These are phyloP conservation scores for Drosophila micromelanica DNA, from an alignment of 1,140 invertebrate species.

Conservation along the genomic window DNA sequence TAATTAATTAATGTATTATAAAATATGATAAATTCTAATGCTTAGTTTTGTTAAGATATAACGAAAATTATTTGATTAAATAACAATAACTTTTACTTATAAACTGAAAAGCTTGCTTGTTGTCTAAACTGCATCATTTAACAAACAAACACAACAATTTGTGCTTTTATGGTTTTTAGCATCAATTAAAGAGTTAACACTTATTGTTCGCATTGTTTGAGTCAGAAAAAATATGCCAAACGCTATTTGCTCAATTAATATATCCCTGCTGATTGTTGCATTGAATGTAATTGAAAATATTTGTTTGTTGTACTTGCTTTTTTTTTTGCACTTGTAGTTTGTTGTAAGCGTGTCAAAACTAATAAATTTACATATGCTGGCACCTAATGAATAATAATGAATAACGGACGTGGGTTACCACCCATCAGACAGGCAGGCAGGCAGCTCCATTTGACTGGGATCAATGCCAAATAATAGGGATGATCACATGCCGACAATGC, in stretches of 20 bases:
- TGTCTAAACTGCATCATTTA: too few species aligned
- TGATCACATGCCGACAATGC: constrained; percentile 22
- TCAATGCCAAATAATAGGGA: constrained; percentile 52
- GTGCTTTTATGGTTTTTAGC: constrained; percentile 27
- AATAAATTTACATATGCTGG: constrained; percentile 72
- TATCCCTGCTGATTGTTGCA: constrained; percentile 32
- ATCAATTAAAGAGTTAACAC: constrained; percentile 57
- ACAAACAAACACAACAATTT: too few species aligned
- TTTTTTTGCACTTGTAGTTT: not conserved
- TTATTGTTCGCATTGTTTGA: constrained; percentile 31
- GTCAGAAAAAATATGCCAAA: constrained; percentile 6
- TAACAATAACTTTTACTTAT: too few species aligned
- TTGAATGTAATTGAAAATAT: constrained; percentile 35
- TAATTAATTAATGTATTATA: too few species aligned
- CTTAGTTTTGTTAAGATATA: too few species aligned
- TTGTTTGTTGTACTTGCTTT: too few species aligned
- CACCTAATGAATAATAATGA: constrained; percentile 63
- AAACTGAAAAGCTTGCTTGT: too few species aligned
- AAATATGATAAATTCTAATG: too few species aligned
- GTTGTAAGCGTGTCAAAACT: constrained; percentile 50
- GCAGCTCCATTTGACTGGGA: constrained; percentile 14
- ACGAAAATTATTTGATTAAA: too few species aligned
- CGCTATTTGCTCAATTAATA: constrained; percentile 56
- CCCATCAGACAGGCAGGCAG: too few species aligned
- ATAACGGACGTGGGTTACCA: not conserved